Evolutionary conservation across 64 coral and sea anemone genomes (phyloP), one percentile per base, ranked within the genome.

Genomic region (Montipora foliosa): DNA sequence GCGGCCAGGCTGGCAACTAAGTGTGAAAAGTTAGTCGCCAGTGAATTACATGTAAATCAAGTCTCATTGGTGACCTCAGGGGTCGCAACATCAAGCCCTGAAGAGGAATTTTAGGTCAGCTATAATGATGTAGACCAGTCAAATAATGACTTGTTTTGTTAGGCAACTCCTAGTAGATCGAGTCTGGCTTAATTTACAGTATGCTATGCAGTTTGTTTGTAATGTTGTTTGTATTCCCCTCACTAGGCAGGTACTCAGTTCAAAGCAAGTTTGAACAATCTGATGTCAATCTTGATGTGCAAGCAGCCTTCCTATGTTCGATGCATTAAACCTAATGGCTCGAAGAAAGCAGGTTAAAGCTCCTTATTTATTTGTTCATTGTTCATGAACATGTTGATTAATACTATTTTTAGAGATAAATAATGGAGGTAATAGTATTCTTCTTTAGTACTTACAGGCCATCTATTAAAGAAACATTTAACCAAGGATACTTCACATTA

Each of bases 291-390:
- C 81, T 75, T 99, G 61, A 94, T 99, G 84, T 94, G 90, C 47
- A 99, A 99, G 73, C 88, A 99, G 60, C 97, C 97, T 24, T 99
- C 97, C 8, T 99, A 99, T 51, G 95, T 99, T 7, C 88, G 97
- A 22, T 99, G 97, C 66, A 99, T 99, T 51, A 99, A 99, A 68
- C 97, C 97, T 20, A 99, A 99, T 51, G 92, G 96, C 24, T 90
- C 4, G 14, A 99, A 99, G 84, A 90, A 81, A 91, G 76, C 95
- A 81, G 95, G 97, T 99, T 61, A 5, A 16, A 48, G 37, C 37
- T 37, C 37, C 14, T 12, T 49, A 64, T 10, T 15, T 15, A 44
- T 14, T 75, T 53, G 46, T 5, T 53, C 2, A 44, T 8, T 57
- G 2, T 12, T 68, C 64, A 68, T 13, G 64, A 16, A 16, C 8